phyloP scores from a whole-genome alignment of 1,140 invertebrate genomes.

The Eurosta solidaginis region DNA sequence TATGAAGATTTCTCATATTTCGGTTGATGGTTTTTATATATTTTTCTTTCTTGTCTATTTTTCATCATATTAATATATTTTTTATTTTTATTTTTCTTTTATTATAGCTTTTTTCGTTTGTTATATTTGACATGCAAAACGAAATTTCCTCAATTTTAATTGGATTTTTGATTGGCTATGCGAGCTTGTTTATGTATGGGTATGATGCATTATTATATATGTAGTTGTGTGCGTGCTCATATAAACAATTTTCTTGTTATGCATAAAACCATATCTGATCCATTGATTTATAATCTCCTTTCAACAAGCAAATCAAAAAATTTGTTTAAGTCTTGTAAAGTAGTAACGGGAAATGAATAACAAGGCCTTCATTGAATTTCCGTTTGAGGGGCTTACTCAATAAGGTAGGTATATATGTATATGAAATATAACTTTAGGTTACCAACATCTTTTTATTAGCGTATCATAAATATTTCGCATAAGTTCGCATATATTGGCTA shows the following conservation, averaged over 20 bases:
- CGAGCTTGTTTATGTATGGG: conserved; percentile 35
- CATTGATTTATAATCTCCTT: conserved; percentile 5
- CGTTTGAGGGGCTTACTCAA: too few species aligned
- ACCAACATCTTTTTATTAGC: neutral
- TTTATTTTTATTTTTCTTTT: neutral
- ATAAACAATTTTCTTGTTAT: neutral
- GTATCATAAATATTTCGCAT: too few species aligned
- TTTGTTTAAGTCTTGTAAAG: too few species aligned
- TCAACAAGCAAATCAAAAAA: neutral
- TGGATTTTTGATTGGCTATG: conserved; percentile 61
- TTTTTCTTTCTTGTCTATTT: neutral
- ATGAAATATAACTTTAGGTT: too few species aligned
- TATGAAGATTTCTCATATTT: neutral
- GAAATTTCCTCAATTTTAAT: conserved; percentile 61
- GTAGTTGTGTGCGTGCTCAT: neutral
- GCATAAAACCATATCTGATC: neutral
- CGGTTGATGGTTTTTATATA: neutral
- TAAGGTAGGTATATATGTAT: too few species aligned
- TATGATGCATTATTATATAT: neutral
- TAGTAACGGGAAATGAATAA: too few species aligned
- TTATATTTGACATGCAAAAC: conserved; percentile 60
- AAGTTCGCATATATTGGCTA: neutral
- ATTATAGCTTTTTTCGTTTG: neutral
- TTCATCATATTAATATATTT: neutral
- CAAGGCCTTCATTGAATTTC: too few species aligned